Evolutionary conservation across 2,888 invertebrate species (phyloP).

Genomic region (Pseudeuparius sepicola): DNA sequence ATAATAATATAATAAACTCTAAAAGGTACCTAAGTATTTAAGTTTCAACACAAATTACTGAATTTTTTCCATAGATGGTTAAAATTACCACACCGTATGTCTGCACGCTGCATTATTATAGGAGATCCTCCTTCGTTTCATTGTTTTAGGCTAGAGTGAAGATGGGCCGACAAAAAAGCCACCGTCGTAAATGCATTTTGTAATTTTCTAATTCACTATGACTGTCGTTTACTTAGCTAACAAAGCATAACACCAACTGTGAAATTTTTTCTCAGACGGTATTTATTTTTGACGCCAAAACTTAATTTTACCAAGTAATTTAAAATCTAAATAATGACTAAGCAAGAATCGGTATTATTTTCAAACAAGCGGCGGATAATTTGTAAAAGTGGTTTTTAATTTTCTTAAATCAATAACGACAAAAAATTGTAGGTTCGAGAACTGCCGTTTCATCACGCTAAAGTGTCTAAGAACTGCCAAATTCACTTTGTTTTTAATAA

Average conservation of each 20-base stretch:
- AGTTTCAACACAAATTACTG: too few relatives aligned
- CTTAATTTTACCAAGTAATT: conserved; percentile 29
- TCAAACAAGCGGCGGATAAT: conserved; percentile 24
- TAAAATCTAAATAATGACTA: conserved; percentile 30
- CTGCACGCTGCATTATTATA: too few relatives aligned
- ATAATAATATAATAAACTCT: too few relatives aligned
- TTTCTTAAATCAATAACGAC: conserved; percentile 29
- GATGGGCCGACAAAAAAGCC: too few relatives aligned
- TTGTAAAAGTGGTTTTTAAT: conserved; percentile 30
- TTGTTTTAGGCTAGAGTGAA: too few relatives aligned
- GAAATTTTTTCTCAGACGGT: conserved; percentile 29
- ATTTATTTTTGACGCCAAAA: conserved; percentile 29
- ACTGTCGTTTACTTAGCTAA: conserved; percentile 27
- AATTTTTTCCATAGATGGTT: too few relatives aligned
- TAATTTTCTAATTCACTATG: conserved; percentile 21
- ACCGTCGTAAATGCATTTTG: too few relatives aligned
- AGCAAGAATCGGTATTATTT: conserved; percentile 25
- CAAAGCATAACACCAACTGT: conserved; percentile 28
- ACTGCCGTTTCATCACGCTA: conserved; percentile 28
- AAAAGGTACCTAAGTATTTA: too few relatives aligned
- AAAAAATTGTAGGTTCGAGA: conserved; percentile 24
- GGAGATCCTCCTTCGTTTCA: too few relatives aligned
- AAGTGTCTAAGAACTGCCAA: conserved; percentile 26
- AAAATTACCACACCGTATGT: too few relatives aligned
- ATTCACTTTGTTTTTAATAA: too few relatives aligned